Base-by-base conservation (phyloP, 2,113 vertebrate species). In the Passer montanus region DNA sequence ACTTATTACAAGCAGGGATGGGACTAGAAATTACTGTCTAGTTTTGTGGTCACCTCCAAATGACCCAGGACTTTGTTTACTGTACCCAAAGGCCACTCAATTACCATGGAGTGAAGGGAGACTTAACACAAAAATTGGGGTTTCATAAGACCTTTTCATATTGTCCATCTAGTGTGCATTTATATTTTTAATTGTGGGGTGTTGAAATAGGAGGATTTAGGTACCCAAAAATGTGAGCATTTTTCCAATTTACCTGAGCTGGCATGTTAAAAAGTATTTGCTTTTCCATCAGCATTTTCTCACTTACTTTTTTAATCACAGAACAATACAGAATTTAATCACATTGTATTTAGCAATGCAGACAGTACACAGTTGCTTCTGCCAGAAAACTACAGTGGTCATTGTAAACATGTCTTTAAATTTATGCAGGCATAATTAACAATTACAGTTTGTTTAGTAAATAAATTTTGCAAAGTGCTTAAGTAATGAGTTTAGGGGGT, bases 401-500 rank as follows among this genome's bases (percentile, higher is more conserved):
- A 72, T 84, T 84, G 46, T 84, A 84, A 92, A 39, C 28, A 64
- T 84, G 82, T 90, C 50, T 90, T 86, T 68, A 46, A 86, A 74
- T 93, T 90, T 92, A 64, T 81, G 44, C 67, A 82, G 73, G 37
- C 37, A 73, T 90, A 78, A 81, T 86, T 46, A 94, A 59, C 47
- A 72, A 64, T 84, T 92, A 39, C 33, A 60, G 31, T 58, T 93
- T 75, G 39, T 89, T 96, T 92, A 89, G 96, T 88, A 91, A 85
- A 88, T 85, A 90, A 52, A 41, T 80, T 31, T 78, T 92, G 37
- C 33, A 0, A 89, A 78, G 41, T 79, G 69, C 49, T 86, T 70
- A 92, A 90, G 60, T 70, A 88, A 96, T 93, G 15, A 84, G 62
- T 74, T 78, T 31, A 70, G 72, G 33, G 2, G 0, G 0, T 60